Evolutionary conservation across 2,797 vertebrate species (phyloP).

Genomic region (Luscinia luscinia): DNA sequence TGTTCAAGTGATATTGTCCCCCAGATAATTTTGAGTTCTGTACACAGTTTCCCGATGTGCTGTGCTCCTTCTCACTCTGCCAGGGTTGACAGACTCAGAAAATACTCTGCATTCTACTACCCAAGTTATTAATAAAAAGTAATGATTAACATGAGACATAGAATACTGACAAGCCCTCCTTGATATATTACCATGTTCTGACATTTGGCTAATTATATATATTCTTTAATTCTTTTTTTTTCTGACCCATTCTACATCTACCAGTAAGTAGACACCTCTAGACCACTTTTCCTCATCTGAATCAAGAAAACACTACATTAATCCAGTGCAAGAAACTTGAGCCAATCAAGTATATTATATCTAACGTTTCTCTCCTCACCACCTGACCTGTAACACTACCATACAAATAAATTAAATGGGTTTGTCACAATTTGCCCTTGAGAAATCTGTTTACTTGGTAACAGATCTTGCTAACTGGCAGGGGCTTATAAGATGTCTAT

Average conservation of each 20-base stretch:
- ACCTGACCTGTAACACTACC: neutral
- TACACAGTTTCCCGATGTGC: neutral
- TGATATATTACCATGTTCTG: neutral
- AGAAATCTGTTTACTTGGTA: slow-evolving; percentile 6
- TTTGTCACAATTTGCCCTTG: neutral
- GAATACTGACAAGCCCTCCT: neutral
- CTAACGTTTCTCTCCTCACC: neutral
- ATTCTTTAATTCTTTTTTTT: neutral
- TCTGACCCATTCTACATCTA: neutral
- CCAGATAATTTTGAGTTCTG: neutral
- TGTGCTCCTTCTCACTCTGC: neutral
- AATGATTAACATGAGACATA: neutral
- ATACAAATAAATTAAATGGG: neutral
- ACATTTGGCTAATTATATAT: neutral
- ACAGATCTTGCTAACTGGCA: neutral
- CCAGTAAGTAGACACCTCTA: neutral
- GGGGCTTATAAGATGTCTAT: neutral
- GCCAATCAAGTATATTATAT: neutral
- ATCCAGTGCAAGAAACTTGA: neutral
- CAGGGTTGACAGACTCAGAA: neutral
- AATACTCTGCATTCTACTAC: neutral
- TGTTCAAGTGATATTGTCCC: neutral
- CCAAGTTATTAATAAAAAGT: neutral
- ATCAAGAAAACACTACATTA: neutral
- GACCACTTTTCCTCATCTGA: neutral